Evolutionary conservation across 2,888 invertebrate species (phyloP).

Genomic region (Chalcis sispes): DNA sequence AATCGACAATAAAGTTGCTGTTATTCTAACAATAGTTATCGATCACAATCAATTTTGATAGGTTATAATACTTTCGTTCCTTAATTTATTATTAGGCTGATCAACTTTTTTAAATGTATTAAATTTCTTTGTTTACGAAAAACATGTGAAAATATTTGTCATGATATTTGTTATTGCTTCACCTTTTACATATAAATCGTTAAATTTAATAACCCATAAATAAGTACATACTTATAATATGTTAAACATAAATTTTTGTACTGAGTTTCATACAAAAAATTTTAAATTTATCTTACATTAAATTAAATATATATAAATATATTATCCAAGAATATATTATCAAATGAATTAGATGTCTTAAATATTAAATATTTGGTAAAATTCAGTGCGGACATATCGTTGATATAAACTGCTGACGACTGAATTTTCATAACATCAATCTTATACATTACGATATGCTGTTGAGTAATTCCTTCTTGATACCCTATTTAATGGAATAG

Average conservation of each 20-base stretch:
- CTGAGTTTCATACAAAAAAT: slow-evolving; percentile 20
- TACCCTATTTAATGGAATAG: slow-evolving; percentile 23
- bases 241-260: slow-evolving; percentile 4
- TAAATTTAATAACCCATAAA: slow-evolving; percentile 39
- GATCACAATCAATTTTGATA: slow-evolving; percentile 21
- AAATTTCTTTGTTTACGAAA: background rate
- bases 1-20: slow-evolving; percentile 1
- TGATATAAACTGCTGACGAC: slow-evolving; percentile 33
- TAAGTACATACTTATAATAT: slow-evolving; percentile 8
- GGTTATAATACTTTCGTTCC: slow-evolving; percentile 1
- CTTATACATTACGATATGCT: slow-evolving; percentile 11
- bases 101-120: background rate
- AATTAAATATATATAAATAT: slow-evolving; percentile 39
- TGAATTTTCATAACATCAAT: slow-evolving; percentile 28
- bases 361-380: slow-evolving; percentile 43
- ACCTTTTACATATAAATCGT: background rate
- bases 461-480: background rate
- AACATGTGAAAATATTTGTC: background rate
- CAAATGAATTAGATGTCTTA: slow-evolving; percentile 21
- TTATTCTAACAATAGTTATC: slow-evolving; percentile 20
- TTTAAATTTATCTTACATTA: slow-evolving; percentile 17
- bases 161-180: slow-evolving; percentile 2
- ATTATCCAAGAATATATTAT: slow-evolving; percentile 11
- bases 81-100: background rate
- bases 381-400: slow-evolving; percentile 21